Conservation (phyloP, 2,113 vertebrate genomes). For the Callithrix jacchus region DNA sequence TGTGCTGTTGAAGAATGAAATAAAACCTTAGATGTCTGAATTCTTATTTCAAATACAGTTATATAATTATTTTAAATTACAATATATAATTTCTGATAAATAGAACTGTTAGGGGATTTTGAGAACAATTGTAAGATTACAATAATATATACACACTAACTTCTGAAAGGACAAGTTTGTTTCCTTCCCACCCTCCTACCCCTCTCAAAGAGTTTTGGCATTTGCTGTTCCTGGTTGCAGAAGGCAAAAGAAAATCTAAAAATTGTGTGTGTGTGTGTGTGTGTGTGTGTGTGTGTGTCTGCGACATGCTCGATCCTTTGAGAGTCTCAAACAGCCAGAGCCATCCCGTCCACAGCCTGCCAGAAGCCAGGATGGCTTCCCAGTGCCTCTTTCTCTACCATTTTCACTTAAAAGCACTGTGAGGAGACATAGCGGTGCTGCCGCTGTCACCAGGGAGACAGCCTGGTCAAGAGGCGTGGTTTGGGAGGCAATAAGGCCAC, state of each 20-base stretch:
- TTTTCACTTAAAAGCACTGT: fast-evolving
- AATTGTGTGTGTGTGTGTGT: constrained; percentile 50
- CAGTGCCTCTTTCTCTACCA: neutral
- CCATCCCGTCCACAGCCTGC: fast-evolving
- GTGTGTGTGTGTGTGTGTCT: constrained; percentile 39
- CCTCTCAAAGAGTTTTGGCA: neutral
- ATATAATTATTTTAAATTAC: constrained; percentile 87
- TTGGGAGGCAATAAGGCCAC: constrained; percentile 71
- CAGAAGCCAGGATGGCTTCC: neutral
- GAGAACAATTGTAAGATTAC: constrained; percentile 67
- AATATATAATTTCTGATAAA: constrained; percentile 87
- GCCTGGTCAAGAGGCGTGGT: constrained; percentile 36
- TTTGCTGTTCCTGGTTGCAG: constrained; percentile 66
- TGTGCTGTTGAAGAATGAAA: constrained; percentile 61
- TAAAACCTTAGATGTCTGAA: constrained; percentile 35
- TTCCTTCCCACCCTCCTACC: constrained; percentile 39
- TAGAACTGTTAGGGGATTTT: constrained; percentile 76
- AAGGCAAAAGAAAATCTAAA: neutral
- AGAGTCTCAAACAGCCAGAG: neutral
- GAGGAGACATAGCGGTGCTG: neutral
- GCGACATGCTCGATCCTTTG: neutral
- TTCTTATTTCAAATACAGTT: constrained; percentile 76
- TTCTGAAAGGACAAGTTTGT: constrained; percentile 76
- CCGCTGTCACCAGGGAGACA: neutral
- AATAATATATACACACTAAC: constrained; percentile 76